phyloP scores from a whole-genome alignment of 2,797 vertebrate genomes.

The Sebastes steindachneri region DNA sequence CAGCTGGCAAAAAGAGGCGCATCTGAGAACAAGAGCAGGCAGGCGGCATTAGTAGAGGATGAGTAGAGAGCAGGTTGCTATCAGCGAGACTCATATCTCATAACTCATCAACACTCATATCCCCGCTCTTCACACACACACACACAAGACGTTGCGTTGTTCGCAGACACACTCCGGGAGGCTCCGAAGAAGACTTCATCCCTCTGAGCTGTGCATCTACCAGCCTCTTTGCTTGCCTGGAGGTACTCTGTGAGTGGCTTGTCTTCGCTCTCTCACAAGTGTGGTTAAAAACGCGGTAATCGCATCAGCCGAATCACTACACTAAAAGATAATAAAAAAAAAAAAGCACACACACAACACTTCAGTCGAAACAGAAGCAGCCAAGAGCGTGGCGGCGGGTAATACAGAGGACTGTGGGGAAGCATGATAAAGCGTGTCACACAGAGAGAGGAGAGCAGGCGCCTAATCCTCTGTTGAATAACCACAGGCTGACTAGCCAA shows the following conservation, averaged over 20 bases:
- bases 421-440: constrained; percentile 66
- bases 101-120: constrained; percentile 31
- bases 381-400: constrained; percentile 32
- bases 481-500: constrained; percentile 58
- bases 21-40: constrained; percentile 65
- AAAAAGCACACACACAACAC: neutral
- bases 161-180: constrained; percentile 22
- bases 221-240: constrained; percentile 56
- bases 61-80: constrained; percentile 76
- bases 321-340: constrained; percentile 55
- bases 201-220: constrained; percentile 36
- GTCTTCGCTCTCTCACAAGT: constrained; percentile 51
- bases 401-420: constrained; percentile 46
- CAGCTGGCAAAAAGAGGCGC: constrained; percentile 65
- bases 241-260: constrained; percentile 48
- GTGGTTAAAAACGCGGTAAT: constrained; percentile 64
- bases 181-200: constrained; percentile 43
- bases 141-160: neutral
- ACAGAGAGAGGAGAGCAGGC: constrained; percentile 50
- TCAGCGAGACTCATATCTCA: constrained; percentile 68
- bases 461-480: constrained; percentile 78
- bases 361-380: constrained; percentile 51
- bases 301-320: constrained; percentile 53
- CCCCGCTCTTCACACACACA: constrained; percentile 41
- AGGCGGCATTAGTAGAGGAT: constrained; percentile 62